Conservation (phyloP, 2,888 invertebrate species). For the Agrotis segetum region DNA sequence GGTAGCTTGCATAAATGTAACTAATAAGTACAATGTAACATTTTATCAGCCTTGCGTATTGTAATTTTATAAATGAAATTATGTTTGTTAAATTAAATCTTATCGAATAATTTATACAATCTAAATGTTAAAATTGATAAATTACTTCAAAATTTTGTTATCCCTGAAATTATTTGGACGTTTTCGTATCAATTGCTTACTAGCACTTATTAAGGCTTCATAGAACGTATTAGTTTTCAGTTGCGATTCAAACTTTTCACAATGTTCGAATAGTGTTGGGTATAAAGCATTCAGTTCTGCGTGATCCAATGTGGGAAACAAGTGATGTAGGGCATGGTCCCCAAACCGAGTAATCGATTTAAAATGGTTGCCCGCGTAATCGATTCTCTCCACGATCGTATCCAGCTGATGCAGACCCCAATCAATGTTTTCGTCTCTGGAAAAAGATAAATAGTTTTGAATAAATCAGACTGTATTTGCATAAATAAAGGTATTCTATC, state of each 20-base stretch:
- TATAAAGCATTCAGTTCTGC: constrained; percentile 92
- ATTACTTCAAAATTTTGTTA: constrained; percentile 55
- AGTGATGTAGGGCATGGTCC: constrained; percentile 95
- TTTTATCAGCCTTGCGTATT: not conserved
- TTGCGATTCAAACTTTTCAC: constrained; percentile 92
- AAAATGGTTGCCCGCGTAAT: constrained; percentile 92
- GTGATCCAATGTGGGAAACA: constrained; percentile 96
- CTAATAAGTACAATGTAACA: not conserved
- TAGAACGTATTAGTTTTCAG: constrained; percentile 89
- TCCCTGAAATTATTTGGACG: constrained; percentile 78
- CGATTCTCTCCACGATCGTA: constrained; percentile 93
- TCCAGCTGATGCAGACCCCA: constrained; percentile 95
- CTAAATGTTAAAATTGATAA: not conserved
- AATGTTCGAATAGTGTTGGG: constrained; percentile 92
- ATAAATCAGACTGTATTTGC: constrained; percentile 17
- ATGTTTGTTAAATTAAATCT: not conserved
- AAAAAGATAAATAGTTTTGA: constrained; percentile 52
- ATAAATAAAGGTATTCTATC: constrained; percentile 18
- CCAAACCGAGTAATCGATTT: constrained; percentile 94
- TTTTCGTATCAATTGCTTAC: constrained; percentile 86
- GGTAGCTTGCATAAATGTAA: no score
- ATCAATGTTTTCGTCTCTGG: constrained; percentile 90
- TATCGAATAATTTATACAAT: not conserved
- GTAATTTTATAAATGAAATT: not conserved
- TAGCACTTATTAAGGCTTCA: constrained; percentile 93